A percentile compares a stretch with the other conserved stretches of the same genome.
Evolutionary conservation across 2,797 vertebrate genomes (phyloP).

Genomic region (Melanotaenia maccullochi): DNA sequence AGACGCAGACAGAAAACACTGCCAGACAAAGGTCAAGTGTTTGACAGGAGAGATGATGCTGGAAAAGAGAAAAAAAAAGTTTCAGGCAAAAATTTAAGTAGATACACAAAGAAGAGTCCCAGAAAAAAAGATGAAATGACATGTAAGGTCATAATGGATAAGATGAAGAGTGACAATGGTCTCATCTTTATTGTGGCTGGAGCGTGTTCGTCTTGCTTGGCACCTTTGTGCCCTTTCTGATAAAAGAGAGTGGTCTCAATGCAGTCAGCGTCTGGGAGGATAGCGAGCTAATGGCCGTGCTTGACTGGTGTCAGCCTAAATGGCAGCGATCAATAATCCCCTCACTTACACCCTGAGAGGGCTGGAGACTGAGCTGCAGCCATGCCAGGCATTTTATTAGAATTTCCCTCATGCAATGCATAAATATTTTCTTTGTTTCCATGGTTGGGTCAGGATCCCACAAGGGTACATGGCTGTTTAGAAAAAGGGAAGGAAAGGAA

Average conservation of each 20-base stretch:
- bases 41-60: conserved; percentile 19
- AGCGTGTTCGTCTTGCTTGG: conserved; percentile 28
- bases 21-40: conserved; percentile 41
- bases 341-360: conserved; percentile 36
- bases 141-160: conserved; percentile 11
- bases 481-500: no score
- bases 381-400: conserved; percentile 11
- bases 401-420: conserved; percentile 1
- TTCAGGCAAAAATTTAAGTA: not conserved
- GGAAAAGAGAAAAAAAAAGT: not conserved
- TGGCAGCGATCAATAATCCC: conserved; percentile 65
- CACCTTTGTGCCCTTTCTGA: conserved; percentile 56
- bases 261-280: conserved; percentile 41
- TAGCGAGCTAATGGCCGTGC: conserved; percentile 45
- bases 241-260: conserved; percentile 48
- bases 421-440: conserved; percentile 3
- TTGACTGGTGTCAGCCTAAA: conserved; percentile 45
- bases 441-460: not conserved
- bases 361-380: conserved; percentile 23
- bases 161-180: conserved; percentile 25
- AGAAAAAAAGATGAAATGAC: conserved; percentile 9
- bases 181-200: conserved; percentile 20
- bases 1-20: conserved; percentile 11
- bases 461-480: no score
- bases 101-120: not conserved